These are phyloP conservation scores for Drosophila fungiperda DNA, from an alignment of 2,888 invertebrate species.

Conservation along the genomic window DNA sequence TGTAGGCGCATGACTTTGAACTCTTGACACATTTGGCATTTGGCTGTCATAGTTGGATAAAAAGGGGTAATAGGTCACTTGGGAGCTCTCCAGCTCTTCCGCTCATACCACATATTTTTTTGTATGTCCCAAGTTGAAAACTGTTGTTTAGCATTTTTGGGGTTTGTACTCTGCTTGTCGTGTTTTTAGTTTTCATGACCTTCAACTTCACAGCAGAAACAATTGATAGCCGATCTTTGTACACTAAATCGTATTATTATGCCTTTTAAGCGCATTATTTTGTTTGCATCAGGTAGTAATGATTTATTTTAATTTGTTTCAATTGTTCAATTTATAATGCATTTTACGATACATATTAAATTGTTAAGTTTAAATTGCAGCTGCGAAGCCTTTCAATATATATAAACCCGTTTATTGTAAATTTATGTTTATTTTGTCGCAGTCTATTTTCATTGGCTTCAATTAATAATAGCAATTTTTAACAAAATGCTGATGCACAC, in stretches of 20 bases:
- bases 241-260: constrained; percentile 22
- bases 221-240: constrained; percentile 19
- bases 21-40: constrained; percentile 76
- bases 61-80: constrained; percentile 64
- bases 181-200: constrained; percentile 16
- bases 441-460: constrained; percentile 29
- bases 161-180: constrained; percentile 7
- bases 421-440: constrained; percentile 27
- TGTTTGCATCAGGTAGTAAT: constrained; percentile 3
- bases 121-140: constrained; percentile 29
- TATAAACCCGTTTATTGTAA: not conserved
- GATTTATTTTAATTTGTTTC: not conserved
- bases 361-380: constrained; percentile 41
- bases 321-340: constrained; percentile 1
- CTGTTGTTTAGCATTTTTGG: constrained; percentile 12
- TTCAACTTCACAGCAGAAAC: constrained; percentile 16
- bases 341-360: constrained; percentile 53
- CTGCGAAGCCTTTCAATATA: not conserved
- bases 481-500: constrained; percentile 22
- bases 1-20: constrained; percentile 68
- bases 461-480: constrained; percentile 20
- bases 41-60: constrained; percentile 60
- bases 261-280: constrained; percentile 22
- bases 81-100: constrained; percentile 49
- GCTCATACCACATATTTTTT: constrained; percentile 38